Base-by-base conservation (phyloP, 2,113 vertebrate genomes). In the Sialia sialis region DNA sequence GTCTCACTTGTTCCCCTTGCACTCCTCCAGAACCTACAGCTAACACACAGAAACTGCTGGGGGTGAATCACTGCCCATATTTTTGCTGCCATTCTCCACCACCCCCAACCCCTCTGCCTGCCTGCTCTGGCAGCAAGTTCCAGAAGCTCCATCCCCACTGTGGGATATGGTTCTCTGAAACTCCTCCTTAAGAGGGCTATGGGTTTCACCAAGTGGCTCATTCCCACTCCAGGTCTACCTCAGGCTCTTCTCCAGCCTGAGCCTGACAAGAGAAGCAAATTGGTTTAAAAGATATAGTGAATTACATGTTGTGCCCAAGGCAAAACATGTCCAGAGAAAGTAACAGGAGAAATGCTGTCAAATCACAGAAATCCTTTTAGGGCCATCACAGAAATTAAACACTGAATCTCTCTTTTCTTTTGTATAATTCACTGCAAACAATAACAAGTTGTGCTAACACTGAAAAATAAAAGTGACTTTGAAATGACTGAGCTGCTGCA, bases 31-130 rank as follows among this genome's bases (percentile, higher is more conserved):
- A 2, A 20, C 4, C 12, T n/a, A 18, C 38, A 82, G 36, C n/a
- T 15, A 2, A 9, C 16, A 41, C 1, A 16, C 4, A 41, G 10
- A 6, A 64, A 41, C 0, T 21, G 20, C 17, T 43, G 26, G 10
- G 30, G 43, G 7, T 5, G 23, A 41, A 55, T 9, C 8, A 1
- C 29, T 51, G 17, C 34, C 49, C 49, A 27, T 32, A 20, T 7
- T 23, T 32, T 14, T 62, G 51, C 26, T 63, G 38, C 10, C n/a
- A 3, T 10, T 25, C 44, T 51, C 11, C 72, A 60, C 7, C 36
- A 26, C 1, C 0, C 8, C 59, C 8, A 29, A 10, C 0, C 8
- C 7, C 36, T 16, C 21, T 3, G 46, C 11, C 13, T 63, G 14
- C 34, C 5, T 29, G 38, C 49, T 68, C 54, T 14, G 6, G 54